Evolutionary conservation across 1,140 invertebrate species (phyloP).

Genomic region (Drosophila willistoni): DNA sequence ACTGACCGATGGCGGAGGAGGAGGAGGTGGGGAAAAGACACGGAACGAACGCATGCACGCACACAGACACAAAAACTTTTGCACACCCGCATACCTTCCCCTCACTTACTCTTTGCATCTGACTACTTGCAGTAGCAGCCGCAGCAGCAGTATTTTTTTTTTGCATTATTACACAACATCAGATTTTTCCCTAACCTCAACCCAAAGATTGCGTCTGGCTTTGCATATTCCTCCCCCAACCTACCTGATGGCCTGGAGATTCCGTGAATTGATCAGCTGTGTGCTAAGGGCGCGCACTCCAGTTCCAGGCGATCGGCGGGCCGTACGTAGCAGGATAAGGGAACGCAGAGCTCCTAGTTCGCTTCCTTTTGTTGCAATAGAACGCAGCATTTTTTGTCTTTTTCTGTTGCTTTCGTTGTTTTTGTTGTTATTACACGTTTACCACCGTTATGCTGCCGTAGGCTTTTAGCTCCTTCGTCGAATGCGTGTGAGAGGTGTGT

Average conservation of each 20-base stretch:
- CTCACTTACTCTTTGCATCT: not conserved
- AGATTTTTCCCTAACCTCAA: slow-evolving; percentile 72
- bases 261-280: slow-evolving; percentile 45
- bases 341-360: slow-evolving; percentile 73
- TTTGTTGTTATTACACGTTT: slow-evolving; percentile 15
- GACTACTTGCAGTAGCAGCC: slow-evolving; percentile 1
- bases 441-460: slow-evolving; percentile 13
- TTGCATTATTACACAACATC: slow-evolving; percentile 80
- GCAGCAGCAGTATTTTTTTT: slow-evolving; percentile 41
- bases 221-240: not conserved
- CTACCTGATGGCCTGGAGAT: slow-evolving; percentile 65
- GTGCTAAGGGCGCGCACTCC: slow-evolving; percentile 62
- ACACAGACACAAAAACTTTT: not conserved
- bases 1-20: not conserved
- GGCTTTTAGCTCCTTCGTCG: not conserved
- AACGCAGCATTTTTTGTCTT: slow-evolving; percentile 86
- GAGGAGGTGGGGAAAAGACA: not conserved
- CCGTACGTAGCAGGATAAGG: slow-evolving; percentile 40
- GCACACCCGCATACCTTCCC: not conserved
- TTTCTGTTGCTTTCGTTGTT: slow-evolving; percentile 34
- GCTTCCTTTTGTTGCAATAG: slow-evolving; percentile 86
- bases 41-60: slow-evolving; percentile 2
- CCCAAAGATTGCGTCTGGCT: slow-evolving; percentile 26
- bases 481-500: not conserved
- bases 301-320: slow-evolving; percentile 30